phyloP scores from a whole-genome alignment of 2,797 vertebrate genomes.

The Leptatherina wallacei region DNA sequence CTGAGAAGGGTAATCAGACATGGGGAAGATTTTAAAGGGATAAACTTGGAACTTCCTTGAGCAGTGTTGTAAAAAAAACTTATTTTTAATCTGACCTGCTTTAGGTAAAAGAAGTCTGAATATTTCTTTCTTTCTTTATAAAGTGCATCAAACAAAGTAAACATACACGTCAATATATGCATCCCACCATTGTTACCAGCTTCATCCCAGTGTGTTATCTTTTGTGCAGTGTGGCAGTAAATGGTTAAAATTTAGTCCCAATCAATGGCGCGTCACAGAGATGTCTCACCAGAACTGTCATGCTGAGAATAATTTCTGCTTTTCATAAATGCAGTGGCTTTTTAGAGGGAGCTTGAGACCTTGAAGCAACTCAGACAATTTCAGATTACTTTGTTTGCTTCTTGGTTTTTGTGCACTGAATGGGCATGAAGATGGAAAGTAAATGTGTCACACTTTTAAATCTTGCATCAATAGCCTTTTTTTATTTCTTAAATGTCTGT shows the following conservation, averaged over 20 bases:
- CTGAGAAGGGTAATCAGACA: slow-evolving; percentile 33
- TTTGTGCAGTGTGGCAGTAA: slow-evolving; percentile 31
- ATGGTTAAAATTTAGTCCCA: slow-evolving; percentile 43
- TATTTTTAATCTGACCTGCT: too few relatives aligned
- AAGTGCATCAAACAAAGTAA: slow-evolving; percentile 6
- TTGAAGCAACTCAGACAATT: slow-evolving; percentile 62
- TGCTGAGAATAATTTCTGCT: slow-evolving; percentile 56
- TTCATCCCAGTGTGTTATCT: slow-evolving; percentile 34
- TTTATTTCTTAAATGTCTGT: slow-evolving; percentile 4
- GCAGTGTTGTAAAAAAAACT: slow-evolving; percentile 9
- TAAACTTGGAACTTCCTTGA: not conserved
- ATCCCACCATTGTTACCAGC: slow-evolving; percentile 2
- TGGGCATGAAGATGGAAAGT: slow-evolving; percentile 12
- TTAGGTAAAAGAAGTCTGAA: too few relatives aligned
- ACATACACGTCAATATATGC: not conserved
- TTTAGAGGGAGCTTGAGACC: slow-evolving; percentile 47
- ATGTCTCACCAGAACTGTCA: slow-evolving; percentile 32
- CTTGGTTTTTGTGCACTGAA: slow-evolving; percentile 12
- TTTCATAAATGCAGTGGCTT: slow-evolving; percentile 53
- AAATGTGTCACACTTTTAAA: slow-evolving; percentile 25
- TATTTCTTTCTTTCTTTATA: not conserved
- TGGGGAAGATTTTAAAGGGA: not conserved
- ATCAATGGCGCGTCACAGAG: slow-evolving; percentile 53
- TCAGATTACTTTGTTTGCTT: slow-evolving; percentile 52
- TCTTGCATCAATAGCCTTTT: slow-evolving; percentile 13